phyloP scores from a whole-genome alignment of 1,140 invertebrate species.

The Schlechtendalia chinensis region DNA sequence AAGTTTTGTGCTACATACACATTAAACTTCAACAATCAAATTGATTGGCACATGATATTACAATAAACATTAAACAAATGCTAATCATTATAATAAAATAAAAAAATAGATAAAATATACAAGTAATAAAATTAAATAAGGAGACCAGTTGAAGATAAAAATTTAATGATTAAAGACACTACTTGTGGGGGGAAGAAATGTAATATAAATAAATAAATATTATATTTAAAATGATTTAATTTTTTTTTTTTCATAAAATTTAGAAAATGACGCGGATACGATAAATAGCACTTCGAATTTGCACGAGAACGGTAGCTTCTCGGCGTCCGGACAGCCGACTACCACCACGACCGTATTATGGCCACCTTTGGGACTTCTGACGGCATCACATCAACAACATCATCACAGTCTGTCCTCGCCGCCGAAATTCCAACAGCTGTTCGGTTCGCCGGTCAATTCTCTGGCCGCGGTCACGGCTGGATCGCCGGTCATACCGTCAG shows the following conservation, averaged over 20 bases:
- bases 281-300: neutral
- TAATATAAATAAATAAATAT: neutral
- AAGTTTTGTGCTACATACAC: too few species aligned
- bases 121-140: too few species aligned
- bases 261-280: conserved; percentile 31
- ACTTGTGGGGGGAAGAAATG: too few species aligned
- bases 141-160: too few species aligned
- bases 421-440: conserved; percentile 29
- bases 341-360: conserved; percentile 24
- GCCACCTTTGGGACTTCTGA: conserved; percentile 9
- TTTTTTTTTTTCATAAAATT: neutral
- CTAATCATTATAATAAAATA: too few species aligned
- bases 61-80: too few species aligned
- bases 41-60: too few species aligned
- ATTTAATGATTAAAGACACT: too few species aligned
- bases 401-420: conserved; percentile 28
- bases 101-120: too few species aligned
- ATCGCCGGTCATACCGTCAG: neutral
- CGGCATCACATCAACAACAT: conserved; percentile 11
- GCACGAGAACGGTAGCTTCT: conserved; percentile 10
- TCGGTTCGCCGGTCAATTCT: conserved; percentile 23
- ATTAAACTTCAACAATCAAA: too few species aligned
- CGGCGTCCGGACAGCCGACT: conserved; percentile 2
- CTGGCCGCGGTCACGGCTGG: conserved; percentile 1
- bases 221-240: neutral